Conservation (phyloP, 2,797 vertebrate genomes). For the Lepilemur ruficaudatus region DNA sequence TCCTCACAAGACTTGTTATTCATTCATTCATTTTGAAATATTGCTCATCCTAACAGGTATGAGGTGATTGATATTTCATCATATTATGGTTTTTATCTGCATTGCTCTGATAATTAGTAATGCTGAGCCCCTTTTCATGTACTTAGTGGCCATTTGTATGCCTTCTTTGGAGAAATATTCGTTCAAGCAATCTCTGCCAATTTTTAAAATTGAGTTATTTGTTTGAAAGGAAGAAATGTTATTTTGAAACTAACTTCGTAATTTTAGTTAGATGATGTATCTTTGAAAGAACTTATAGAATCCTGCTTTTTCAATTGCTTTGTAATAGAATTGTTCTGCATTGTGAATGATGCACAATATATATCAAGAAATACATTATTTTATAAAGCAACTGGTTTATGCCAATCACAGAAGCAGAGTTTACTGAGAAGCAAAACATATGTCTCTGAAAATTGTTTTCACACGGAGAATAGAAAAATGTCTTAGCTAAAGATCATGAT, state of each 20-base stretch:
- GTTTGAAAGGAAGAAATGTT: not conserved
- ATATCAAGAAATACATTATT: slow-evolving; percentile 68
- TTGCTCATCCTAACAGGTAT: not conserved
- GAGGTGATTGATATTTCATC: not conserved
- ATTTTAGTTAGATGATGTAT: slow-evolving; percentile 50
- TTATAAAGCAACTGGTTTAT: slow-evolving; percentile 72
- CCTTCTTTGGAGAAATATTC: not conserved
- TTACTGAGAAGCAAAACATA: slow-evolving; percentile 65
- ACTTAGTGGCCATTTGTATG: not conserved
- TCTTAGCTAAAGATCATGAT: slow-evolving; percentile 65
- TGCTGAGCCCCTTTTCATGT: not conserved
- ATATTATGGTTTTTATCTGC: not conserved
- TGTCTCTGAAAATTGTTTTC: slow-evolving; percentile 69
- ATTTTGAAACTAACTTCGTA: slow-evolving; percentile 45
- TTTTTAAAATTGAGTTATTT: not conserved
- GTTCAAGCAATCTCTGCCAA: not conserved
- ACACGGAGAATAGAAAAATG: slow-evolving; percentile 57
- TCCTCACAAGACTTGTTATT: not conserved
- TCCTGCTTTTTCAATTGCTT: slow-evolving; percentile 65
- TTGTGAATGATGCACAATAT: slow-evolving; percentile 58
- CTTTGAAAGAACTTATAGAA: slow-evolving; percentile 70
- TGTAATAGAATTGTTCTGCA: slow-evolving; percentile 66
- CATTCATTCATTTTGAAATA: not conserved
- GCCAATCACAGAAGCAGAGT: slow-evolving; percentile 65
- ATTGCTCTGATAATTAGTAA: not conserved